A percentile compares a stretch with the other conserved stretches of the same genome.
phyloP scores from a whole-genome alignment of 2,888 invertebrate genomes.

The Apotomis capreana region DNA sequence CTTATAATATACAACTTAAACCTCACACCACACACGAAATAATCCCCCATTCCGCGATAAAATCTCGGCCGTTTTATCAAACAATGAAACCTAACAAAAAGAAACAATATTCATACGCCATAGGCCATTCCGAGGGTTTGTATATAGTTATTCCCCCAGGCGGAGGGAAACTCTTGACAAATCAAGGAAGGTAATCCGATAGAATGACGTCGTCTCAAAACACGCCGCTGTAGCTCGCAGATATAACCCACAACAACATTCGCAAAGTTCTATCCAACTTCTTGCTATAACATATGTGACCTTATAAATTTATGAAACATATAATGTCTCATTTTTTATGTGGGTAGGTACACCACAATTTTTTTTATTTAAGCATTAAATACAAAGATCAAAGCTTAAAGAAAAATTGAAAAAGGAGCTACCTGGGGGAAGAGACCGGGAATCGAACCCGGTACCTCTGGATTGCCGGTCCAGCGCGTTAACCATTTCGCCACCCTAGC shows the following conservation, averaged over 20 bases:
- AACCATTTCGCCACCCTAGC: too few species aligned
- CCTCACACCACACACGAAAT: conserved; percentile 1
- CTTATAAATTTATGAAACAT: too few species aligned
- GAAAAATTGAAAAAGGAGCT: too few species aligned
- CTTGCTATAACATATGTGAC: not conserved
- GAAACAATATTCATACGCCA: conserved; percentile 40
- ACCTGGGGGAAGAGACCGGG: too few species aligned
- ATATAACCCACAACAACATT: conserved; percentile 24
- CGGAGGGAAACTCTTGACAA: conserved; percentile 34
- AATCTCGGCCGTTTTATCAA: conserved; percentile 34
- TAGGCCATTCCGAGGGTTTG: conserved; percentile 32
- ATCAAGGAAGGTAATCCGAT: conserved; percentile 41
- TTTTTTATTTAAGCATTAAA: too few species aligned
- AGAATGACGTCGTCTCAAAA: conserved; percentile 35
- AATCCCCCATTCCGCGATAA: conserved; percentile 16
- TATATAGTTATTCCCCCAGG: conserved; percentile 32
- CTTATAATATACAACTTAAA: not conserved
- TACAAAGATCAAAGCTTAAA: too few species aligned
- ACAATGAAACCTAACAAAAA: conserved; percentile 37
- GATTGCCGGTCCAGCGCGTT: too few species aligned
- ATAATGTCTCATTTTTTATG: too few species aligned
- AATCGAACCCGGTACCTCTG: too few species aligned
- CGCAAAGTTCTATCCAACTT: not conserved
- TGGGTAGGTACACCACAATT: too few species aligned
- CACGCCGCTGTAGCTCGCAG: conserved; percentile 33